Base-by-base conservation (phyloP, 2,797 vertebrate genomes). In the Gambusia yucatana region DNA sequence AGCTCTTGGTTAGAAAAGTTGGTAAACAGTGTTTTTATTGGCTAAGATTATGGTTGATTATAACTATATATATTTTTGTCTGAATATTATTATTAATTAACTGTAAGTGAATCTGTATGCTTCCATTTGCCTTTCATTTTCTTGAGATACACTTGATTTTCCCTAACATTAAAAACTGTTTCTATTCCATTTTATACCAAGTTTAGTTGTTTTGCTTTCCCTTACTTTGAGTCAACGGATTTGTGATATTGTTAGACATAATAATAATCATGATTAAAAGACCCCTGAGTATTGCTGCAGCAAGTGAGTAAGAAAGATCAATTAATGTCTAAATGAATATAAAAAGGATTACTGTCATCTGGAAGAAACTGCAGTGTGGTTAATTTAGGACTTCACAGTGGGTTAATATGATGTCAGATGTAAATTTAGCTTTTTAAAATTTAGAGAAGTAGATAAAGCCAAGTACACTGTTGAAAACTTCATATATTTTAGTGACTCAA, bases 1-100 rank as follows among this genome's bases (percentile, higher is more conserved):
- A 93, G 90, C 92, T 84, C 87, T 88, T 89, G 82, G 88, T 88
- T 90, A 79, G 73, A 93, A 86, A 92, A 75, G 84, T 89, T 91
- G 78, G 86, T 91, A 91, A 91, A 85, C 80, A 77, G 76, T 59
- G 72, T 47, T 86, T 91, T 94, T 96, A 93, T 93, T 93, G 92
- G 90, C 85, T 88, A 75, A 83, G 82, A 83, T 91, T 92, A 88
- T 61, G 70, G 57, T 92, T 93, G 88, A 88, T 86, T 92, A 93
- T 89, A 84, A 41, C 3, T 6, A 30, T 20, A 8, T 36, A 63
- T 33, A 36, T 17, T 33, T 63, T 63, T 36, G 4, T 36, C 6
- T 63, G 10, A 63, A 33, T 63, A 63, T 63, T 36, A 20, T 36
- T 63, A 33, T 13, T 20, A 50, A 2, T 61, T 33, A 61, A 30